Percentiles rank a stretch among this genome's conserved stretches.
Conservation (phyloP, 1,140 invertebrate genomes). For the Oryzaephilus surinamensis region DNA sequence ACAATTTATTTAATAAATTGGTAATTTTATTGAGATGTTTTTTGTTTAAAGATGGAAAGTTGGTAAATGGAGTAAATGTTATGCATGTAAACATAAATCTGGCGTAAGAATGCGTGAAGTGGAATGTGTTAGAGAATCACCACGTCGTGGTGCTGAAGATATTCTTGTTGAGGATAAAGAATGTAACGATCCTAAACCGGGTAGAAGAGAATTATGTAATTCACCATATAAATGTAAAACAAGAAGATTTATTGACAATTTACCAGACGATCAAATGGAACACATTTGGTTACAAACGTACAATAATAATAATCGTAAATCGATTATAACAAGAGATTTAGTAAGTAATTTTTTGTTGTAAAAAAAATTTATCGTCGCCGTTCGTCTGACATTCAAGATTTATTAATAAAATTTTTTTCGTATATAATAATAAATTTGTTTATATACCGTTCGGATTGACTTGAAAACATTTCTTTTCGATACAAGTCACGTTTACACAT, state of each 20-base stretch:
- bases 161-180: constrained; percentile 35
- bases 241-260: constrained; percentile 11
- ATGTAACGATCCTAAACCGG: constrained; percentile 34
- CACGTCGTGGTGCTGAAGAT: constrained; percentile 35
- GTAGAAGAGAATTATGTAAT: constrained; percentile 33
- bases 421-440: no score
- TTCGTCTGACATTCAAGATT: no score
- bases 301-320: neutral
- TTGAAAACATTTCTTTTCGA: no score
- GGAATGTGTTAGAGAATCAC: constrained; percentile 38
- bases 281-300: constrained; percentile 24
- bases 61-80: constrained; percentile 42
- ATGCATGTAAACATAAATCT: constrained; percentile 37
- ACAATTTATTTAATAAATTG: no score
- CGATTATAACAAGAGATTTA: constrained; percentile 3
- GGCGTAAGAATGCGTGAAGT: constrained; percentile 37
- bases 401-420: no score
- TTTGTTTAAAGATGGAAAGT: constrained; percentile 38
- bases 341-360: constrained; percentile 1
- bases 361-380: neutral
- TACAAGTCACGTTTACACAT: no score
- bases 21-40: neutral
- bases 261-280: constrained; percentile 18
- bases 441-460: no score
- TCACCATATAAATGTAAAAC: constrained; percentile 34